phyloP scores from a whole-genome alignment of 2,113 vertebrate species.

The Buteo buteo region DNA sequence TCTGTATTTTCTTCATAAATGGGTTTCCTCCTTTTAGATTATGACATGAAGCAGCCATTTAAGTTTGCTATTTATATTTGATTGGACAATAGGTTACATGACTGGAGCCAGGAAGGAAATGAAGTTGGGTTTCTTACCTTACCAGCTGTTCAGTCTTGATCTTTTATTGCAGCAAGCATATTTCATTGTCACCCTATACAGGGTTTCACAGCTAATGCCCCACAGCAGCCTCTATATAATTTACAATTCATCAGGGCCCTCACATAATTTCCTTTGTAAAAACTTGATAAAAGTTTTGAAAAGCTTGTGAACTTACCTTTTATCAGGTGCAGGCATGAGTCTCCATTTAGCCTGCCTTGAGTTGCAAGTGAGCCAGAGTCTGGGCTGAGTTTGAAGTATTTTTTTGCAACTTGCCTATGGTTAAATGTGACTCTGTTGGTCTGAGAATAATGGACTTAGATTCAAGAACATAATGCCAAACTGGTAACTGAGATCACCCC shows the following conservation, averaged over 20 bases:
- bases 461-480: not conserved
- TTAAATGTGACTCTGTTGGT: accelerated
- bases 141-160: not conserved
- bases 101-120: not conserved
- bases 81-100: not conserved
- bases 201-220: not conserved
- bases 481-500: not conserved
- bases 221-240: not conserved
- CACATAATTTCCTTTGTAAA: not conserved
- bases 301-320: not conserved
- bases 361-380: not conserved
- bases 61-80: not conserved
- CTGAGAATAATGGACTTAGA: not conserved
- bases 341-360: not conserved
- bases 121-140: not conserved
- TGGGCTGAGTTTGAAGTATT: not conserved
- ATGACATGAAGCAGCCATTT: not conserved
- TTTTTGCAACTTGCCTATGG: not conserved
- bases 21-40: not conserved
- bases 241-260: not conserved
- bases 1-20: not conserved
- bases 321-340: not conserved
- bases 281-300: not conserved
- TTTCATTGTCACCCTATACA: not conserved
- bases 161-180: not conserved